Conservation (phyloP, 2,113 vertebrate genomes). For the Corynorhinus townsendii region DNA sequence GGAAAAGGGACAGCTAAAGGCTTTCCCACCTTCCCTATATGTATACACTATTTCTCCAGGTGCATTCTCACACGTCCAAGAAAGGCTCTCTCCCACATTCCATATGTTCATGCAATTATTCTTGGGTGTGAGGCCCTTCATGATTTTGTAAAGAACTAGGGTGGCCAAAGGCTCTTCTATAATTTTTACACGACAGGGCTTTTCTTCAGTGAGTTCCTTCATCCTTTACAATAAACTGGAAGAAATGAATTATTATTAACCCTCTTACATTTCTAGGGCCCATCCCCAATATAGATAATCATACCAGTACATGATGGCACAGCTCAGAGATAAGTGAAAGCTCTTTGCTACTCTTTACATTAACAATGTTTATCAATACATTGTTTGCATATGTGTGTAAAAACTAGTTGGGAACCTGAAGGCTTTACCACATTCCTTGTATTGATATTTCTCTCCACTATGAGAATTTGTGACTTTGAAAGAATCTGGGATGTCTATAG, state of each 20-base stretch:
- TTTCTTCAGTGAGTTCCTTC: slow-evolving; percentile 26
- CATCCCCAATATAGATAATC: not conserved
- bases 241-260: not conserved
- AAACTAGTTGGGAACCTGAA: not conserved
- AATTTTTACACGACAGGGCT: not conserved
- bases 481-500: not conserved
- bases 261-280: not conserved
- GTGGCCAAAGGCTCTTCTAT: not conserved
- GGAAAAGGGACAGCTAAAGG: not conserved
- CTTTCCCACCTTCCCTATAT: not conserved
- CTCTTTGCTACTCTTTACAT: not conserved
- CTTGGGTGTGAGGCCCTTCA: not conserved
- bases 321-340: not conserved
- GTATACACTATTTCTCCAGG: not conserved
- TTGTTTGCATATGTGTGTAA: slow-evolving; percentile 10
- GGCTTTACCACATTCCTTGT: not conserved
- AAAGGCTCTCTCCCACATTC: not conserved
- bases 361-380: not conserved
- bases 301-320: not conserved
- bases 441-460: not conserved
- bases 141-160: not conserved
- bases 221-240: not conserved
- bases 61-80: not conserved
- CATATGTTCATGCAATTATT: slow-evolving; percentile 1
- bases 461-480: not conserved